Conservation (phyloP, 2,797 vertebrate species). For the Labeo calbasu region DNA sequence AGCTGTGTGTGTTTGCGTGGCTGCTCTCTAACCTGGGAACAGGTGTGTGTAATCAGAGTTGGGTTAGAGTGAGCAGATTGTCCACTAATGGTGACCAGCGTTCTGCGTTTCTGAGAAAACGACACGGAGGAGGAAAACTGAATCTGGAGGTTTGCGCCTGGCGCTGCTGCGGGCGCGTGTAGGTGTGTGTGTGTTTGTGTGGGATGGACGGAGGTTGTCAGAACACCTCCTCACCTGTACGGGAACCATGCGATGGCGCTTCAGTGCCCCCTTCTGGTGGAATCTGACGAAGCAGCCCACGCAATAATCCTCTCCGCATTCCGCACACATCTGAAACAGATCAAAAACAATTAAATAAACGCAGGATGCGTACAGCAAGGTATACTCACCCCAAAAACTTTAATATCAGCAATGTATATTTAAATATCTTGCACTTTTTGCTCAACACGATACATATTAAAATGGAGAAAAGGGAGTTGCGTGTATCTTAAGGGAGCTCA, state of each 20-base stretch:
- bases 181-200: conserved; percentile 40
- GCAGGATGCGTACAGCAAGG: conserved; percentile 24
- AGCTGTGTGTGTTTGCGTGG: conserved; percentile 27
- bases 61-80: conserved; percentile 35
- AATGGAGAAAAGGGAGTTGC: conserved; percentile 60
- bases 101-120: conserved; percentile 18
- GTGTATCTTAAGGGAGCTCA: conserved; percentile 75
- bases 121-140: conserved; percentile 23
- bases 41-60: conserved; percentile 58
- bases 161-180: not conserved
- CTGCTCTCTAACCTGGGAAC: conserved; percentile 35
- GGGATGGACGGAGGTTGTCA: not conserved
- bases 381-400: conserved; percentile 39
- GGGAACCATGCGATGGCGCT: conserved; percentile 82
- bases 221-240: conserved; percentile 75
- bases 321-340: conserved; percentile 79
- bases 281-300: conserved; percentile 82
- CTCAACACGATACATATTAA: conserved; percentile 63
- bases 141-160: conserved; percentile 15
- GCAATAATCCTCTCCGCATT: conserved; percentile 85
- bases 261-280: conserved; percentile 91
- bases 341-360: conserved; percentile 51
- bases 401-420: conserved; percentile 45
- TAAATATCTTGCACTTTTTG: conserved; percentile 44
- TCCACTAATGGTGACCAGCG: conserved; percentile 41